Conservation (phyloP, 2,888 invertebrate species). For the Cerastoderma edule region DNA sequence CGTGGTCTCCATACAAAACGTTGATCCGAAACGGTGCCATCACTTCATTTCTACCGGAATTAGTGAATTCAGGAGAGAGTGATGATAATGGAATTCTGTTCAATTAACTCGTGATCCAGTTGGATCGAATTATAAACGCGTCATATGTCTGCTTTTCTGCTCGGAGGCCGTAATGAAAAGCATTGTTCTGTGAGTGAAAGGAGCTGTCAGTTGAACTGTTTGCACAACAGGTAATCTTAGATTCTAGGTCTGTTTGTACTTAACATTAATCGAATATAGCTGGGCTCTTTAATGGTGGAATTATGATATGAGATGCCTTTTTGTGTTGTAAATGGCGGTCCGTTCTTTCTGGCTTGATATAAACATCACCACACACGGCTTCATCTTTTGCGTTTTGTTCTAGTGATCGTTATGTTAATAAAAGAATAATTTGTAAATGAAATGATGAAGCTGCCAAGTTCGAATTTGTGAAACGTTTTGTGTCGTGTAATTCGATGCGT, state of each 20-base stretch:
- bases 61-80: not conserved
- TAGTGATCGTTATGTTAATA: too few relatives aligned
- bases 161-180: not conserved
- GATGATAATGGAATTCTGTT: not conserved
- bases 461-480: too few relatives aligned
- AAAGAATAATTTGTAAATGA: too few relatives aligned
- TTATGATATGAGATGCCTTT: slow-evolving; percentile 3
- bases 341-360: too few relatives aligned
- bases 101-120: slow-evolving; percentile 6
- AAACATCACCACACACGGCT: too few relatives aligned
- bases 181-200: slow-evolving; percentile 14
- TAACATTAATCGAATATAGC: slow-evolving; percentile 8
- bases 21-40: slow-evolving; percentile 10
- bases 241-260: slow-evolving; percentile 9
- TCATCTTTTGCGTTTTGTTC: too few relatives aligned
- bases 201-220: slow-evolving; percentile 6
- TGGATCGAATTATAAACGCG: not conserved
- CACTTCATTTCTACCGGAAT: slow-evolving; percentile 17
- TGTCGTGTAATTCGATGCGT: too few relatives aligned
- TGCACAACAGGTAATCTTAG: slow-evolving; percentile 13
- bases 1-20: slow-evolving; percentile 7
- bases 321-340: not conserved
- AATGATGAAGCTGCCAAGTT: too few relatives aligned
- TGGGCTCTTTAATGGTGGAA: not conserved
- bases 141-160: not conserved